Evolutionary conservation across 2,113 vertebrate species (phyloP), one percentile per base, ranked within the genome.

Genomic region (Egretta garzetta): DNA sequence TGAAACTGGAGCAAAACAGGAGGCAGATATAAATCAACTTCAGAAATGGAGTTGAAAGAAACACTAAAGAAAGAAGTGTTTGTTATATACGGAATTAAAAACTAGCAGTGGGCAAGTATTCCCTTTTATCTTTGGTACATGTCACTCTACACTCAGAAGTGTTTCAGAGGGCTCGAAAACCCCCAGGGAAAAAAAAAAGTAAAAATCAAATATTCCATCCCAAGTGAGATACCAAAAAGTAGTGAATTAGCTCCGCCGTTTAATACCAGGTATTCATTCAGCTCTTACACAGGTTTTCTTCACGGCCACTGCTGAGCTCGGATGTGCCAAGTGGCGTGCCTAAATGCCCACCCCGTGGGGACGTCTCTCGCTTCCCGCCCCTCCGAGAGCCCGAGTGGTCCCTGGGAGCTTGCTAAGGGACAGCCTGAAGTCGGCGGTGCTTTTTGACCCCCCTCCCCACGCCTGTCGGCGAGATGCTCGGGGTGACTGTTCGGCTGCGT

Each of bases 21-120:
- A 93, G 86, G 77, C 81, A 95, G 94, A 96, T 96, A 91, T 68
- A 96, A 94, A 97, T 93, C 86, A 95, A 84, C 75, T 91, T 93
- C 86, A 89, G 68, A 95, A 96, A 79, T 12, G 56, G 62, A 87
- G 72, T 72, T 94, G 91, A 94, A 94, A 93, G 86, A 95, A 94
- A 76, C 30, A 75, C 66, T 82, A 6, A 91, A 96, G 94, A 97
- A 95, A 96, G 86, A 82, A 81, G 58, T 66, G 86, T 87, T 93
- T 96, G 91, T 96, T 95, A 84, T 8, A 10, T 3, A 21, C 33
- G 68, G 91, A 93, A 84, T 68, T 92, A 86, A 92, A 91, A 79
- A 59, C 68, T 41, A 86, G 49, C n/a, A 24, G 33, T 0, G 10
- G 50, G 37, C 32, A 89, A 96, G 41, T 30, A 70, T 45, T 95